Base-by-base conservation (phyloP, 53 echinoderm and acorn worm genomes). In the Echinometra lucunter region DNA sequence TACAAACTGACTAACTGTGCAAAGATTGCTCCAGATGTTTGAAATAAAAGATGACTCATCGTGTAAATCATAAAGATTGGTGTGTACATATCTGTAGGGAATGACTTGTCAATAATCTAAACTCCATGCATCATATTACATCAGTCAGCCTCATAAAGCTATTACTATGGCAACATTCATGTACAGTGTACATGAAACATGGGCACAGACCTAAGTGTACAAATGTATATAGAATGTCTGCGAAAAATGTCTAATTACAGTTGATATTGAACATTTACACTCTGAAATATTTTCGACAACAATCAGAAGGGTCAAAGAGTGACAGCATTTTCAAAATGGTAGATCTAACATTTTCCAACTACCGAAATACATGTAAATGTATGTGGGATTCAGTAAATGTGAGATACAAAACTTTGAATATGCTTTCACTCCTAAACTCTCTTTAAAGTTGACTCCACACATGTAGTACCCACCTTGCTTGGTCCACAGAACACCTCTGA, bases 401-500 rank as follows among this genome's bases (percentile, higher is more conserved):
- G 35, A 37, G 40, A 78, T 78, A 1, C 38, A 78, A 37, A 15
- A 17, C 37, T 40, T 78, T 37, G 10, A 2, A 32, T 78, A 12
- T 1, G 49, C 13, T 53, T 53, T 53, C 53, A 53, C 53, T 53
- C 53, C 53, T 53, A 9, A 53, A 13, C 53, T 13, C 0, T 53
- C 13, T 53, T 4, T 11, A 53, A 2, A 11, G 53, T 4, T 53
- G 5, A 49, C 9, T 49, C 9, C 8, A 53, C 53, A 53, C 53
- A 56, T 53, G 53, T 53, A 53, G 4, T 15, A 60, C 97, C 95
- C 91, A 98, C 98, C 97, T 97, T 94, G 96, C 96, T 92, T 96
- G 96, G 44, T 96, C 96, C 72, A 95, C 80, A 37, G 97, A 96
- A 94, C 97, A 97, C 30, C 96, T 96, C 23, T 97, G 97, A 91